phyloP scores from a whole-genome alignment of 2,888 invertebrate genomes.

The Machimus rusticus region DNA sequence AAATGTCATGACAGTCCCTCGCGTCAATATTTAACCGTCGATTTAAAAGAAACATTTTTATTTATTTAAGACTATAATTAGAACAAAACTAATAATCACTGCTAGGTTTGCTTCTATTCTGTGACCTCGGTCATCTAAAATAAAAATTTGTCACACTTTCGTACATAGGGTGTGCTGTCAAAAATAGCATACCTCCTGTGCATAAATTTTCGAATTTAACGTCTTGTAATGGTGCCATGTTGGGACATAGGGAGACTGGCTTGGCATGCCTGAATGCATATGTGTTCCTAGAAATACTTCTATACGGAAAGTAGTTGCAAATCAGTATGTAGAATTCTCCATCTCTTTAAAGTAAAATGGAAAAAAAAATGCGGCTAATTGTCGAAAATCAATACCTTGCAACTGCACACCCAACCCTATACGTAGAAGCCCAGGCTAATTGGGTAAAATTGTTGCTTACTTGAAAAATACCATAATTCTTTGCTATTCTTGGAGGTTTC shows the following conservation, averaged over 20 bases:
- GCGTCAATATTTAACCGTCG: no score
- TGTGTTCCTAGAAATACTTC: not conserved
- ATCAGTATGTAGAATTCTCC: conserved; percentile 42
- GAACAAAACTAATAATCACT: no score
- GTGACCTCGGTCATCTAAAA: no score
- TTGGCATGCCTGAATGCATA: conserved; percentile 39
- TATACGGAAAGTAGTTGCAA: conserved; percentile 48
- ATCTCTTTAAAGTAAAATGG: conserved; percentile 31
- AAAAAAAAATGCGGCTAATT: not conserved
- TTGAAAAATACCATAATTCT: conserved; percentile 24
- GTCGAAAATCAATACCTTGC: conserved; percentile 42
- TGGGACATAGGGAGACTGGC: conserved; percentile 47
- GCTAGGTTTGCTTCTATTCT: no score
- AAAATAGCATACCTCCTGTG: conserved; percentile 13
- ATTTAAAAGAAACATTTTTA: no score
- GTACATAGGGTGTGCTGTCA: no score
- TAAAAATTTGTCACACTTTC: no score
- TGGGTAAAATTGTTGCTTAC: conserved; percentile 50
- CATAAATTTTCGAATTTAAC: conserved; percentile 48
- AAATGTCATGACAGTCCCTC: no score
- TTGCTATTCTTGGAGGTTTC: conserved; percentile 35
- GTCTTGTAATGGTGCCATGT: conserved; percentile 45
- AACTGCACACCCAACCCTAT: conserved; percentile 48
- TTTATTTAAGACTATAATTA: no score
- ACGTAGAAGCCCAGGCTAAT: conserved; percentile 38